Base-by-base conservation (phyloP, 2,797 vertebrate genomes). In the Chrysocyon brachyurus region DNA sequence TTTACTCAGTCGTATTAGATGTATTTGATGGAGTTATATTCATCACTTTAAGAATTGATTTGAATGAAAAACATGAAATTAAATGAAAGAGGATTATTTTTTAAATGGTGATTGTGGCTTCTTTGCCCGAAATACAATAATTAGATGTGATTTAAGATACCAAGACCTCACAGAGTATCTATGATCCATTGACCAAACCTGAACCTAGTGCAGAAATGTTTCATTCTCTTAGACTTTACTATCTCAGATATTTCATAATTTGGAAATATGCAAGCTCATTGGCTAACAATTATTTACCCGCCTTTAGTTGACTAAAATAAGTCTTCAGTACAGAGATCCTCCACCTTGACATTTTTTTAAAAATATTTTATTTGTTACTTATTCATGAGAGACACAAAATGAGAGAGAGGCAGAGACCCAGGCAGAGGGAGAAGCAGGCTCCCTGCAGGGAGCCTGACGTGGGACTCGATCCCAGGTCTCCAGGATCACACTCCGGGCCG, bases 1-100 rank as follows among this genome's bases (percentile, higher is more conserved):
- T 92, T 94, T 81, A 79, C 28, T 91, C 26, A 82, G 31, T 87
- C 91, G 78, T 87, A 89, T 61, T 87, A 94, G 40, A 91, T 82
- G 82, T 87, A 89, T 61, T 87, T 87, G 79, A 49, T 77, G n/a
- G n/a, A 63, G 16, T 73, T 81, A 96, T 46, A 24, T 79, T 87
- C 61, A 88, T 36, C 40, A 56, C 31, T 92, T 84, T 92, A 94
- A 92, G 33, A 19, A 46, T 36, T 12, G 66, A 59, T 95, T 88
- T 94, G 61, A 97, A 86, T 91, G 24, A 89, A 91, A 90, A 78
- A 57, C 70, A 97, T 63, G 31, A 87, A 92, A 96, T 90, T 93
- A 93, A 90, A 46, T 7, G 14, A 68, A 54, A 96, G 40, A 94
- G 11, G 57, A 14, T 73, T 4, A 73, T 89, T 94, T 88, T 92